Percentiles rank a stretch among this genome's conserved stretches.
Conservation (phyloP, 23 tunicate species). For the Styela clava region DNA sequence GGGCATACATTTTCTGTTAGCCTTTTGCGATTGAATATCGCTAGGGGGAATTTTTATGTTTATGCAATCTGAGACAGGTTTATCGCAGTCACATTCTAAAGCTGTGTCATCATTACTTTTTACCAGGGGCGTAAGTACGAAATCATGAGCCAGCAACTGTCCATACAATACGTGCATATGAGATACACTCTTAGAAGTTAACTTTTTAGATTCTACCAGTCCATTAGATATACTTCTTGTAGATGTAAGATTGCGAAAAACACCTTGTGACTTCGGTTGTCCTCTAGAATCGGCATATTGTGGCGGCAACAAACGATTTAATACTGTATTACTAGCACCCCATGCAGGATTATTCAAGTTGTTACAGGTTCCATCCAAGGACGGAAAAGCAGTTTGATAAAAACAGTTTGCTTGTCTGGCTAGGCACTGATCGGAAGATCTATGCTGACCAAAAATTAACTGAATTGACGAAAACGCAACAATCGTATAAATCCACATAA, state of each 20-base stretch:
- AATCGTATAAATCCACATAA: too few species aligned
- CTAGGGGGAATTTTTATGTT: constrained; percentile 62
- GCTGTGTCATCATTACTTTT: constrained; percentile 30
- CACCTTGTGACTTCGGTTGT: constrained; percentile 17
- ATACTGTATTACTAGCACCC: constrained; percentile 45
- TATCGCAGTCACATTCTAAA: constrained; percentile 59
- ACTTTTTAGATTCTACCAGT: constrained; percentile 25
- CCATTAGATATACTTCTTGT: constrained; percentile 53
- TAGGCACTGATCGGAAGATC: too few species aligned
- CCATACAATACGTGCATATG: constrained; percentile 73
- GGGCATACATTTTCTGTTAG: constrained; percentile 50
- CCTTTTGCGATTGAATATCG: constrained; percentile 35
- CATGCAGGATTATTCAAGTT: constrained; percentile 59
- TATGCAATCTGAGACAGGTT: constrained; percentile 53
- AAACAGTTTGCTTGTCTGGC: too few species aligned
- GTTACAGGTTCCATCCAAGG: constrained; percentile 80
- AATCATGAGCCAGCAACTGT: constrained; percentile 73
- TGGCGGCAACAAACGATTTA: constrained; percentile 54
- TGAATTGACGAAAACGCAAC: too few species aligned
- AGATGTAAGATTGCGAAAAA: constrained; percentile 38
- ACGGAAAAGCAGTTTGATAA: too few species aligned
- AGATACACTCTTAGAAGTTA: constrained; percentile 20
- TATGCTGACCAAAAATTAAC: too few species aligned
- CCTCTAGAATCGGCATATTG: constrained; percentile 58
- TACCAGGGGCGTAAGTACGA: constrained; percentile 48